Evolutionary conservation across 2,113 vertebrate species (phyloP).

Genomic region (Notothenia rossii): DNA sequence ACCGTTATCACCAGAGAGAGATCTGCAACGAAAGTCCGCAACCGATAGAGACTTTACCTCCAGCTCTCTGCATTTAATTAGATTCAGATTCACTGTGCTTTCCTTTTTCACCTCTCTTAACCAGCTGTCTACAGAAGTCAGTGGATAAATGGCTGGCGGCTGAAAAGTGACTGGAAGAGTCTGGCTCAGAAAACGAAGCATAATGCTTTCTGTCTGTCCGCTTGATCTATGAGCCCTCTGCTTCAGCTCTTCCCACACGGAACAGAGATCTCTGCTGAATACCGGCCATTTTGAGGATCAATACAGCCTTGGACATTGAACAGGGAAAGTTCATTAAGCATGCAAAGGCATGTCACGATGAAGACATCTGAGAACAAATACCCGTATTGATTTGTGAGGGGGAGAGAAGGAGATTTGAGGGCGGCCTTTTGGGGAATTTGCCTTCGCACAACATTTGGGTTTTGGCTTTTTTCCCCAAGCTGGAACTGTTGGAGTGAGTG

Average conservation of each 20-base stretch:
- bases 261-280: constrained; percentile 50
- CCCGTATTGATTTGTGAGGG: constrained; percentile 59
- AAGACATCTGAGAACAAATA: constrained; percentile 70
- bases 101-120: constrained; percentile 54
- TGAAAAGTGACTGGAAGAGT: constrained; percentile 26
- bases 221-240: constrained; percentile 50
- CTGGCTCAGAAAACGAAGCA: constrained; percentile 14
- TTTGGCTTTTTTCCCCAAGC: constrained; percentile 25
- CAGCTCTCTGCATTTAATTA: constrained; percentile 51
- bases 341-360: constrained; percentile 67
- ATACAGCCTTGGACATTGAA: constrained; percentile 53
- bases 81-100: constrained; percentile 62
- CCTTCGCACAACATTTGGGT: constrained; percentile 30
- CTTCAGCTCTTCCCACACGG: constrained; percentile 6
- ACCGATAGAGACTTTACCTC: constrained; percentile 33
- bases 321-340: constrained; percentile 65
- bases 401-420: constrained; percentile 13
- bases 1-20: constrained; percentile 23
- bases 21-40: constrained; percentile 23
- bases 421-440: constrained; percentile 16
- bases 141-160: constrained; percentile 41
- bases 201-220: constrained; percentile 47
- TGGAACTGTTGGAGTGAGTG: constrained; percentile 10
- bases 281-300: constrained; percentile 54
- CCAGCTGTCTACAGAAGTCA: constrained; percentile 48